phyloP scores from a whole-genome alignment of 92 coral and sea anemone genomes.

The Muricea muricata region DNA sequence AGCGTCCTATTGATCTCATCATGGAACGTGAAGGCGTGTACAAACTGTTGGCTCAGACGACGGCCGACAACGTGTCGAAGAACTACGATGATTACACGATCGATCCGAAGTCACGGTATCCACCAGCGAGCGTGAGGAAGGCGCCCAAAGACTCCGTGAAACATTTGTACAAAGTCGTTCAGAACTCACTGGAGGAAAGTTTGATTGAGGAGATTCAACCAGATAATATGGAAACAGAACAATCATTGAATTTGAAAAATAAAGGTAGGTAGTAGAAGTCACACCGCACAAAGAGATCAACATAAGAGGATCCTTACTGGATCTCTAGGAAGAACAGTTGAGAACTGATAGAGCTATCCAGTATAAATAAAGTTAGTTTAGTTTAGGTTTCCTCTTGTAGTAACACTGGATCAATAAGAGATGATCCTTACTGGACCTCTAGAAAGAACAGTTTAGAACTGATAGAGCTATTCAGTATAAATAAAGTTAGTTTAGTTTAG shows the following conservation, averaged over 20 bases:
- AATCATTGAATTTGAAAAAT: conserved; percentile 52
- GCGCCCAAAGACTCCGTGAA: conserved; percentile 70
- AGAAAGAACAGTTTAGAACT: too few relatives aligned
- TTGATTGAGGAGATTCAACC: conserved; percentile 55
- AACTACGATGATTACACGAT: conserved; percentile 80
- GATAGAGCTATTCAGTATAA: too few relatives aligned
- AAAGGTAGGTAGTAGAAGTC: conserved; percentile 65
- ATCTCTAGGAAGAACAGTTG: too few relatives aligned
- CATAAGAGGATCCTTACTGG: too few relatives aligned
- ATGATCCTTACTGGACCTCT: too few relatives aligned
- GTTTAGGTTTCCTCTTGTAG: too few relatives aligned
- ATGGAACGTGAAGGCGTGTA: conserved; percentile 87
- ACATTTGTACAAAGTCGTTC: conserved; percentile 78
- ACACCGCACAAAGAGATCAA: too few relatives aligned
- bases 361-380: too few relatives aligned
- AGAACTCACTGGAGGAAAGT: conserved; percentile 73
- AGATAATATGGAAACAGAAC: conserved; percentile 88
- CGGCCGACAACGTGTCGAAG: conserved; percentile 88
- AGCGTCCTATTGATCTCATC: conserved; percentile 81
- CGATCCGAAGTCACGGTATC: conserved; percentile 88
- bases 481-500: too few relatives aligned
- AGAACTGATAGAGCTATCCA: too few relatives aligned
- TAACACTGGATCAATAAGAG: too few relatives aligned
- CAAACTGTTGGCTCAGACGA: conserved; percentile 89
- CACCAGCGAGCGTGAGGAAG: conserved; percentile 71